Conservation (phyloP, 2,797 vertebrate genomes). For the Centroberyx gerrardi region DNA sequence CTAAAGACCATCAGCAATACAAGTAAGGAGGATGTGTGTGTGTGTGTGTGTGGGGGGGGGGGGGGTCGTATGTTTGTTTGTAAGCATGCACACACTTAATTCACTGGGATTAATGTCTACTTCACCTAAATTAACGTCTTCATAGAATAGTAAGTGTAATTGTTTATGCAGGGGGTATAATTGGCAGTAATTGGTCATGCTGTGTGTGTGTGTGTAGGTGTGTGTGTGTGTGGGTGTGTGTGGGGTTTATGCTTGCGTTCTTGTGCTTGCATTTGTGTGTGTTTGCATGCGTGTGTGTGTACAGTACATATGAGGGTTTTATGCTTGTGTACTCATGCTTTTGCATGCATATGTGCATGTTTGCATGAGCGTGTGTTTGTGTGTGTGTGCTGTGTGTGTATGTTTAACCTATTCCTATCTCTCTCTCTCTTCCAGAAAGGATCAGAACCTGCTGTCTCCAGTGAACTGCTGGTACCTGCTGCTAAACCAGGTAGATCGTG, state of each 20-base stretch:
- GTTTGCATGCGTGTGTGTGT: background rate
- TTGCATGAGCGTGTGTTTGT: slow-evolving; percentile 6
- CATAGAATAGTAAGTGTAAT: background rate
- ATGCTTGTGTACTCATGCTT: background rate
- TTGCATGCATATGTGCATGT: slow-evolving; percentile 6
- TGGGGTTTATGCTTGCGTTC: background rate
- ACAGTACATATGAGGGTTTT: too few relatives aligned
- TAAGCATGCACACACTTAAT: background rate
- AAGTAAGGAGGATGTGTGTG: slow-evolving; percentile 83
- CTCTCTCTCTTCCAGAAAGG: slow-evolving; percentile 87
- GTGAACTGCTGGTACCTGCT: slow-evolving; percentile 99
- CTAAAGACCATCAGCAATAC: slow-evolving; percentile 99
- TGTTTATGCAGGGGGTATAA: background rate
- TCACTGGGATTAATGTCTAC: too few relatives aligned
- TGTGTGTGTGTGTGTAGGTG: slow-evolving; percentile 6
- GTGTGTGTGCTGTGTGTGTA: background rate
- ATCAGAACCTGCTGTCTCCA: slow-evolving; percentile 97
- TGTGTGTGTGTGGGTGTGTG: background rate
- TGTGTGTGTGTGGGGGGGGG: background rate
- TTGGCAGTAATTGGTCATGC: background rate
- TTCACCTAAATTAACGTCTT: too few relatives aligned
- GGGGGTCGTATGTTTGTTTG: background rate
- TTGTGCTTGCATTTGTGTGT: background rate
- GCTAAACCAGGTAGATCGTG: slow-evolving; percentile 88
- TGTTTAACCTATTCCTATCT: background rate